Percentiles rank a stretch among this genome's conserved stretches.
These are phyloP conservation scores for Artibeus jamaicensis DNA, from an alignment of 2,797 vertebrate species.

Conservation along the genomic window DNA sequence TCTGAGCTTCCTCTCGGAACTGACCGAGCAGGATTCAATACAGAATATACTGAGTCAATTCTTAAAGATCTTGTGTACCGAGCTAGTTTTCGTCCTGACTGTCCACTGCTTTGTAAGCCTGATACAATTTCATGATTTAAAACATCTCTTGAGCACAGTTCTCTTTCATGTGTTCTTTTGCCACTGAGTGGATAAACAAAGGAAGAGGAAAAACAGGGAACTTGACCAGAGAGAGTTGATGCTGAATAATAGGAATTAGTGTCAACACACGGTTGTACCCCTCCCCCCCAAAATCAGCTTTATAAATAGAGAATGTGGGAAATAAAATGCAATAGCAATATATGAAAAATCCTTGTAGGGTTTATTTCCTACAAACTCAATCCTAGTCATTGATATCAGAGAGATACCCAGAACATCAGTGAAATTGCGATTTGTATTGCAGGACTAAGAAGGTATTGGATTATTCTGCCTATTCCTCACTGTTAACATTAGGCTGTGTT, in stretches of 20 bases:
- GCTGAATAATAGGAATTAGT: constrained; percentile 38
- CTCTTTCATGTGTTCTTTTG: constrained; percentile 57
- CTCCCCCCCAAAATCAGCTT: background rate
- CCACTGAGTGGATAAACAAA: background rate
- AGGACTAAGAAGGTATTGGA: background rate
- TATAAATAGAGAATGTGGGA: background rate
- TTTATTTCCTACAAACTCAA: background rate
- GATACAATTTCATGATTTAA: background rate
- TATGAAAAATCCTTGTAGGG: background rate
- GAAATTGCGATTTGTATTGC: background rate
- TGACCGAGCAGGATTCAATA: constrained; percentile 58
- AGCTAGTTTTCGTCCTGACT: background rate
- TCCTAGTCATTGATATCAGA: background rate
- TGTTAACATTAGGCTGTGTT: background rate
- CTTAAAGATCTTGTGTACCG: constrained; percentile 27
- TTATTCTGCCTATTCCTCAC: background rate
- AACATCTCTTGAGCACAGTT: constrained; percentile 42
- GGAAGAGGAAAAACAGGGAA: background rate
- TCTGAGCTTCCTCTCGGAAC: constrained; percentile 65
- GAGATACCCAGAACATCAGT: background rate
- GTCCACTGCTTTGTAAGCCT: constrained; percentile 44
- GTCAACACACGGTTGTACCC: background rate
- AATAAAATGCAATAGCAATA: background rate
- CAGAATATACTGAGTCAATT: background rate
- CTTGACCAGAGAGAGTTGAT: background rate